Base-by-base conservation (phyloP, 2,888 invertebrate species). In the Chrysolina americana region DNA sequence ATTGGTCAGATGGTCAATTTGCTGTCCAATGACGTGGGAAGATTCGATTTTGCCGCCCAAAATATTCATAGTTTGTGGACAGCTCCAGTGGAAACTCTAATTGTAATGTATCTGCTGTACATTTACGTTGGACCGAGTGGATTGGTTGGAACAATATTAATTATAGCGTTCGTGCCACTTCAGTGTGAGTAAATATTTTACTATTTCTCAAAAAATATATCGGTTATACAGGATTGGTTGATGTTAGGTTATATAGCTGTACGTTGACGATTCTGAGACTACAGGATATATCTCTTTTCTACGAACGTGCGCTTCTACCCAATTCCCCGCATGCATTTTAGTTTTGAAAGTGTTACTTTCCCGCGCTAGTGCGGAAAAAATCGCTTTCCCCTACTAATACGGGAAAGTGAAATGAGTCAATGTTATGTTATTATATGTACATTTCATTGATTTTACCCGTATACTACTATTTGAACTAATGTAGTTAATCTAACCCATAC, bases 21-120 rank as follows among this genome's bases (percentile, higher is more conserved):
- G 23, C 74, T 81, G 36, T 79, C 81, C 17, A 82, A 82, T 64
- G 82, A 82, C 87, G 96, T 96, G 0, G 93, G 93, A 79, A 89
- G 96, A 73, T 96, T 97, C 87, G 96, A 97, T 87, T 91, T 94
- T 88, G 93, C 93, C 2, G 91, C 93, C 15, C 89, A 95, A 69
- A 95, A 95, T 85, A 86, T 95, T 11, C 94, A 96, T 85, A 95
- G 95, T 84, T 87, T 97, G 6, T 93, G 96, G 90, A 89, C 95
- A 36, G 94, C 95, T 0, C 93, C 93, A 0, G 81, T 92, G 10
- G 90, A 92, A 82, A 89, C 91, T 1, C 78, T 90, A 2, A 89
- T 91, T 41, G 90, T 91, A 13, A 89, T 91, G 53, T 89, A 87
- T 70, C 89, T 93, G 70, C 84, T 92, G 50, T 89, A 88, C 81